Evolutionary conservation across 2,888 invertebrate species (phyloP).

Genomic region (Dinocampus coccinellae): DNA sequence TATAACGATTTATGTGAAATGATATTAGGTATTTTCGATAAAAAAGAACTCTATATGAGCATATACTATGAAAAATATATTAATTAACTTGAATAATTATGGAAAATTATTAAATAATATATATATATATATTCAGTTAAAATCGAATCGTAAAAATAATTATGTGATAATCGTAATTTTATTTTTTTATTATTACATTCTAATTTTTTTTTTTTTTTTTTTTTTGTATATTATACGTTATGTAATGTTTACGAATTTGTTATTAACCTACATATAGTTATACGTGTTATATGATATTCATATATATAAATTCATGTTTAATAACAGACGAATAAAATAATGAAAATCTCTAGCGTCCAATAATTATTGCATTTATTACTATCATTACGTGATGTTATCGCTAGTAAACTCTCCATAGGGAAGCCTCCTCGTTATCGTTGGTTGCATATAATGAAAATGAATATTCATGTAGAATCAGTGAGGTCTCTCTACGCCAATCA

Average conservation of each 20-base stretch:
- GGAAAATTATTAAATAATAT: too few relatives aligned
- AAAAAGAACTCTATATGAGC: neutral
- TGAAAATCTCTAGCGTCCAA: conserved; percentile 1
- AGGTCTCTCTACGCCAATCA: conserved; percentile 46
- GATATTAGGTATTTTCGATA: neutral
- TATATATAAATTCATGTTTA: neutral
- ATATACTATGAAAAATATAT: too few relatives aligned
- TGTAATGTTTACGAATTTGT: neutral
- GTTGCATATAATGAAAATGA: conserved; percentile 19
- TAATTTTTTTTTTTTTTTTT: too few relatives aligned
- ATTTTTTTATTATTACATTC: too few relatives aligned
- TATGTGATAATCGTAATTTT: too few relatives aligned
- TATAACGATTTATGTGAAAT: neutral
- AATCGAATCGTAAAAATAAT: too few relatives aligned
- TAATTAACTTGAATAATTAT: too few relatives aligned
- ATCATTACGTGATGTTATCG: conserved; percentile 9
- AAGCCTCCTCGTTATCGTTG: neutral
- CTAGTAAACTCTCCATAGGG: conserved; percentile 4
- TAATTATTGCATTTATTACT: conserved; percentile 8
- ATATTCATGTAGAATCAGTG: conserved; percentile 50
- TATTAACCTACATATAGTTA: neutral
- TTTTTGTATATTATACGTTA: neutral
- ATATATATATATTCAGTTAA: too few relatives aligned
- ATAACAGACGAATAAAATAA: neutral
- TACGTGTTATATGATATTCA: neutral